Evolutionary conservation across 2,113 vertebrate species (phyloP).

Genomic region (Phocoena sinus): DNA sequence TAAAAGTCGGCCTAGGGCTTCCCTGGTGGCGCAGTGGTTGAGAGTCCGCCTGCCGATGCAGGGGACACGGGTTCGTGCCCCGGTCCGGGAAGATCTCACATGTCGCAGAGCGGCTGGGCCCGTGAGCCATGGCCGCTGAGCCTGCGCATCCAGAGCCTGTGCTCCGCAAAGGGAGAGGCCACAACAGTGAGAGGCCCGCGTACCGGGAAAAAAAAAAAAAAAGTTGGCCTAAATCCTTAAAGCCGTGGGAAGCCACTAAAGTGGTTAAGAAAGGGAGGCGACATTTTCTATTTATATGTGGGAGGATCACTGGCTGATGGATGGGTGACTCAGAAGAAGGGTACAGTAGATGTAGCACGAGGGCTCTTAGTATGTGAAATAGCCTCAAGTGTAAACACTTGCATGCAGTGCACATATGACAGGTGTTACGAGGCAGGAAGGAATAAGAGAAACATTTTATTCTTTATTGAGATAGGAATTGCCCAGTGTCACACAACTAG

Average conservation of each 20-base stretch:
- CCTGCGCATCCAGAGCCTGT: too few species aligned
- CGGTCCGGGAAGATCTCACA: too few species aligned
- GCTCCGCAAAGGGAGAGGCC: too few species aligned
- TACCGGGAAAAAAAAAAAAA: too few species aligned
- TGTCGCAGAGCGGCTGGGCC: too few species aligned
- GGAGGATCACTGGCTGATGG: background rate
- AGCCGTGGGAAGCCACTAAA: background rate
- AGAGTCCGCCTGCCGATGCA: too few species aligned
- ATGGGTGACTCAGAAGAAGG: background rate
- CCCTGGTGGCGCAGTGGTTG: too few species aligned
- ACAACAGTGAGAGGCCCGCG: too few species aligned
- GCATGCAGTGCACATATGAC: too few species aligned
- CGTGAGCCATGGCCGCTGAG: too few species aligned
- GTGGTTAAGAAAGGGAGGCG: background rate
- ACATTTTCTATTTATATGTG: background rate
- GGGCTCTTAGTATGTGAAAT: background rate
- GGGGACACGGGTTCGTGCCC: too few species aligned
- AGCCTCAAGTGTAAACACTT: background rate
- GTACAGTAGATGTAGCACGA: background rate
- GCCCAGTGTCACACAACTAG: background rate
- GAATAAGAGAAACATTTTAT: background rate
- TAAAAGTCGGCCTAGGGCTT: background rate
- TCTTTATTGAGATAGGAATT: background rate
- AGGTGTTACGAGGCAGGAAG: background rate
- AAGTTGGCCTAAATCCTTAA: background rate